Base-by-base conservation (phyloP, 1,140 invertebrate species). In the Macrocentrus cingulum region DNA sequence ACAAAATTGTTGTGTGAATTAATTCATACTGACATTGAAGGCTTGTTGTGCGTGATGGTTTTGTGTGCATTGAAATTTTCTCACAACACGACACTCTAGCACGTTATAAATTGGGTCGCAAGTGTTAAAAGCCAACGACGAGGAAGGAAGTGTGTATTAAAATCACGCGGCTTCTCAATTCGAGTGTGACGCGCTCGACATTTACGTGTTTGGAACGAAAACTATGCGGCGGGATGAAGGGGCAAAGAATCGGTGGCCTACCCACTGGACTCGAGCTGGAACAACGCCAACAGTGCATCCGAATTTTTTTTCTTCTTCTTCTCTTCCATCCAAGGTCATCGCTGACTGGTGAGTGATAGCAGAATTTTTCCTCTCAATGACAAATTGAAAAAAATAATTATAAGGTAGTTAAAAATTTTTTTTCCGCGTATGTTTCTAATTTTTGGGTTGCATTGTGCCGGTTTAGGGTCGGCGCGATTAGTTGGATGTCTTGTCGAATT, bases 211-310 rank as follows among this genome's bases (percentile, higher is more conserved):
- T 59, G 64, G 66, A 69, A 68, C 71, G 70, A 75, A 73, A 77
- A 68, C 68, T 75, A 77, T 75, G 72, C 69, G 68, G 74, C 60
- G 70, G 56, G 71, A 77, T 75, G 75, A 75, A 60, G 68, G 66
- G 71, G 66, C 71, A 62, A 72, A 75, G 69, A 74, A 72, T 72
- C 67, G 71, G 72, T 70, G 73, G 71, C 67, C 70, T 67, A 67
- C 63, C 67, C 61, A 70, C 63, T 59, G 63, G 66, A 62, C 67
- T 63, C 68, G 70, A 66, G 51, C 63, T 74, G 71, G 71, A 73
- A 39, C 25, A 4, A 25, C 65, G 70, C 75, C 75, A 75, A 65
- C 64, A 71, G 63, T 64, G 62, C 61, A 60, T 66, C 70, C 71
- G 66, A 63, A 65, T 70, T 65, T 68, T 69, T 58, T 63, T 75